These are phyloP conservation scores for Heliconius eleuchia DNA, from an alignment of 1,140 invertebrate genomes.

Conservation along the genomic window DNA sequence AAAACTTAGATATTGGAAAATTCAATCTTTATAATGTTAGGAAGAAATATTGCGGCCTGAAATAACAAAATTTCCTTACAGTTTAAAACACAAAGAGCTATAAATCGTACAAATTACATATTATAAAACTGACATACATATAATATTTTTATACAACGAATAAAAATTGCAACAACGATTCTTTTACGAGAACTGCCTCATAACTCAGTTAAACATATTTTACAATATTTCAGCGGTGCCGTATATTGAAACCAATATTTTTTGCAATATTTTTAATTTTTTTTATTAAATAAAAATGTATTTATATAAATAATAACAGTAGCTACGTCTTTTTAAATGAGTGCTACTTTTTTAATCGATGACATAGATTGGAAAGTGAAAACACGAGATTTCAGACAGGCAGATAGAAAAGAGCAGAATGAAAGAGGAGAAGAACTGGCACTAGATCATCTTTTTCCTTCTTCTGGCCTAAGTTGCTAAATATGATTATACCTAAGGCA, in stretches of 20 bases:
- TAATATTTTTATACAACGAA: slow-evolving; percentile 14
- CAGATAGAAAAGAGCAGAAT: too few species aligned
- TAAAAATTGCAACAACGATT: slow-evolving; percentile 11
- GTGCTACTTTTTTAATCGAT: too few species aligned
- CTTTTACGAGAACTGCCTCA: slow-evolving; percentile 12
- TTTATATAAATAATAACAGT: not conserved
- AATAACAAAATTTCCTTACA: not conserved
- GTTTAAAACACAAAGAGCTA: slow-evolving; percentile 6
- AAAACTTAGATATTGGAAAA: not conserved
- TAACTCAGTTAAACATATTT: slow-evolving; percentile 11
- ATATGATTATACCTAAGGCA: too few species aligned
- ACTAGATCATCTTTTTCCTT: too few species aligned
- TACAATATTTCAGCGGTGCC: not conserved
- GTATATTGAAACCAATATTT: slow-evolving; percentile 1
- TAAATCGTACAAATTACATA: slow-evolving; percentile 6
- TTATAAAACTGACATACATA: not conserved
- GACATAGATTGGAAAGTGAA: too few species aligned
- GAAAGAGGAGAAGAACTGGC: too few species aligned
- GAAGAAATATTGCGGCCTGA: too few species aligned
- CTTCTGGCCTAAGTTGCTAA: too few species aligned
- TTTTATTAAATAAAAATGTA: slow-evolving; percentile 1
- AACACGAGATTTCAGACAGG: too few species aligned
- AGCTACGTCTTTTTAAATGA: too few species aligned
- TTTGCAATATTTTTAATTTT: not conserved
- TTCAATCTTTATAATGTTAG: too few species aligned